These are phyloP conservation scores for Leucophenga montana DNA, from an alignment of 2,888 invertebrate species.

Conservation along the genomic window DNA sequence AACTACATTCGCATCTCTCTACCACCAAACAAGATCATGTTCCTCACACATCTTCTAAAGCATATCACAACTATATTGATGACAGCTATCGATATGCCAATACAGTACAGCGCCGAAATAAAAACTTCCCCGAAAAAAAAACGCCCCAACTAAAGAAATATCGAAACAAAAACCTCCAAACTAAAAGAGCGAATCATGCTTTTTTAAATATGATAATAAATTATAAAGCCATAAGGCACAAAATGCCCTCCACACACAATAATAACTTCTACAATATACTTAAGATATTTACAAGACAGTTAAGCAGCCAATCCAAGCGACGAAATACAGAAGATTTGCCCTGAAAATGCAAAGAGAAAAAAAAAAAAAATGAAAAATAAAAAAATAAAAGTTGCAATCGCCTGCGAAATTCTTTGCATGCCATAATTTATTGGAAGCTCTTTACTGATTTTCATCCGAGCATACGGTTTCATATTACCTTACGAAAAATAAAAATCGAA, in stretches of 20 bases:
- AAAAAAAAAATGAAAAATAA: no score
- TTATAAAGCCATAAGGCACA: slow-evolving; percentile 61
- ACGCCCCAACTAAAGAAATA: not conserved
- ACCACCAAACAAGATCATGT: no score
- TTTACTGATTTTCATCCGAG: slow-evolving; percentile 23
- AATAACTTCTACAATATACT: slow-evolving; percentile 16
- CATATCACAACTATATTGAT: slow-evolving; percentile 51
- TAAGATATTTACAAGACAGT: slow-evolving; percentile 20
- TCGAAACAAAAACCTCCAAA: not conserved
- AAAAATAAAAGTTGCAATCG: slow-evolving; percentile 32
- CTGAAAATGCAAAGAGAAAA: no score
- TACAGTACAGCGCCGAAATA: not conserved
- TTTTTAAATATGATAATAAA: slow-evolving; percentile 47
- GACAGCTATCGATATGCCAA: slow-evolving; percentile 63
- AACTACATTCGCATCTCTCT: no score
- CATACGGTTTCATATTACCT: not conserved
- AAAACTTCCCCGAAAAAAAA: slow-evolving; percentile 1
- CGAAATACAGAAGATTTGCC: no score
- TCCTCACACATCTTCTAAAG: no score
- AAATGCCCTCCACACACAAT: slow-evolving; percentile 24
- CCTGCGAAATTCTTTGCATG: slow-evolving; percentile 62
- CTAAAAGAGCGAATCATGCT: slow-evolving; percentile 6
- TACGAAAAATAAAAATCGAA: slow-evolving; percentile 32
- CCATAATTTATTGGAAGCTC: slow-evolving; percentile 45
- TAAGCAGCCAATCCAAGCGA: not conserved